Conservation (phyloP, 2,113 vertebrate species). For the Megaleporinus macrocephalus region DNA sequence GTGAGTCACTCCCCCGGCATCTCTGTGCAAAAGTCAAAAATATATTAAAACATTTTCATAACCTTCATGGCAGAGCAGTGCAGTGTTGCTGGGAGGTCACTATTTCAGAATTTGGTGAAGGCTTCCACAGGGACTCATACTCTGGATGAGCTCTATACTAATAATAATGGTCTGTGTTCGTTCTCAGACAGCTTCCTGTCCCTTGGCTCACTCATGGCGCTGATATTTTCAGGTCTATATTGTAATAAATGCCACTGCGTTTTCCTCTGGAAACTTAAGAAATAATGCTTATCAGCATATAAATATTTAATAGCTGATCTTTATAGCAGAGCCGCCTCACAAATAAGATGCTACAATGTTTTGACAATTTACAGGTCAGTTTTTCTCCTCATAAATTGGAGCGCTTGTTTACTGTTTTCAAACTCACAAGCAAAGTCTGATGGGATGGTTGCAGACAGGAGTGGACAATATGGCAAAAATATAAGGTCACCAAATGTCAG, state of each 20-base stretch:
- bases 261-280: background rate
- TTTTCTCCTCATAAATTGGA: background rate
- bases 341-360: background rate
- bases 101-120: background rate
- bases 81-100: background rate
- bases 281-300: background rate
- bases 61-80: background rate
- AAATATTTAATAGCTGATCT: background rate
- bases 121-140: background rate
- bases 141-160: background rate
- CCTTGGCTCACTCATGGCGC: background rate
- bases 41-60: slow-evolving; percentile 3
- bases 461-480: too few species aligned
- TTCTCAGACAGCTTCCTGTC: background rate
- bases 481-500: too few species aligned
- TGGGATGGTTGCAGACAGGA: background rate
- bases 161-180: background rate
- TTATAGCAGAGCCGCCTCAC: background rate
- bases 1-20: background rate
- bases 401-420: background rate
- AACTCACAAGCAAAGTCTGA: background rate
- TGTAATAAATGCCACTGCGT: slow-evolving; percentile 6
- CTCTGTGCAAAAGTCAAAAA: background rate
- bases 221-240: background rate
- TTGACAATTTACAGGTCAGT: background rate